Percentiles rank a stretch among this genome's conserved stretches.
Conservation (phyloP, 1,140 invertebrate genomes). For the Scaptomyza pallida region DNA sequence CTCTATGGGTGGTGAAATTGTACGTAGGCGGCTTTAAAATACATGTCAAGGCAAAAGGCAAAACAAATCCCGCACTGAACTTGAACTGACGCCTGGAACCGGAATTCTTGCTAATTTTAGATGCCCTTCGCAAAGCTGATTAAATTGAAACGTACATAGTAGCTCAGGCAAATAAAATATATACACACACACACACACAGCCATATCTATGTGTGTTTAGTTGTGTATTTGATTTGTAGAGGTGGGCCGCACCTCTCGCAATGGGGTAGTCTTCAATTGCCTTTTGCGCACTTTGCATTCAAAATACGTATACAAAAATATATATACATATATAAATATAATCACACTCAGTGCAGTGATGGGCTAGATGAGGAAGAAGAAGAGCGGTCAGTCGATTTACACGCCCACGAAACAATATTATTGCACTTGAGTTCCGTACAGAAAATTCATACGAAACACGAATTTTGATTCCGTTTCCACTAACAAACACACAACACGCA, state of each 20-base stretch:
- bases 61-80: conserved; percentile 50
- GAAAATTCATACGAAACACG: conserved; percentile 53
- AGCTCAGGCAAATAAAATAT: conserved; percentile 18
- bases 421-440: conserved; percentile 72
- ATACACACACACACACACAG: background rate
- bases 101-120: conserved; percentile 66
- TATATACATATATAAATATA: background rate
- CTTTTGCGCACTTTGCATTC: conserved; percentile 56
- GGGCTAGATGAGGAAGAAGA: background rate
- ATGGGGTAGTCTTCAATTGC: conserved; percentile 47
- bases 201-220: background rate
- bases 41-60: conserved; percentile 54
- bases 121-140: conserved; percentile 54
- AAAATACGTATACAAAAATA: conserved; percentile 7
- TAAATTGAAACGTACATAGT: conserved; percentile 52
- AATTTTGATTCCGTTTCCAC: conserved; percentile 70
- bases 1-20: conserved; percentile 4
- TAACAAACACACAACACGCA: conserved; percentile 73
- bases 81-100: conserved; percentile 59
- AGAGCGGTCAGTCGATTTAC: conserved; percentile 49
- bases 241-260: conserved; percentile 31
- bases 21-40: conserved; percentile 36
- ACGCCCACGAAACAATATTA: conserved; percentile 52
- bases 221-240: conserved; percentile 8
- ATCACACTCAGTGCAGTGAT: conserved; percentile 8